Conservation (phyloP, 2,797 vertebrate species). For the Sebastes kiyomatsui region DNA sequence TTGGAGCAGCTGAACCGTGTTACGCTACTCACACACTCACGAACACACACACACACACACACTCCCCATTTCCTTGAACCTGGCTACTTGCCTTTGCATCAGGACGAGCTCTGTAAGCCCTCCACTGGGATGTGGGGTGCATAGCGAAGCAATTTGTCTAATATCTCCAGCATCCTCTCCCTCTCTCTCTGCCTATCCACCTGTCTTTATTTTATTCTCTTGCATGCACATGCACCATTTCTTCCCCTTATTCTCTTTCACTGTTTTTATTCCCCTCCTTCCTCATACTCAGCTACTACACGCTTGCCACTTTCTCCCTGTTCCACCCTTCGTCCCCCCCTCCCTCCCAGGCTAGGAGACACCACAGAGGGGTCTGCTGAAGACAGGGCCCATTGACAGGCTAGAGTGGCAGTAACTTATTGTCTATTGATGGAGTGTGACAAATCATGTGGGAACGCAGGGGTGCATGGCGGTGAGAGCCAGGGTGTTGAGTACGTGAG, state of each 20-base stretch:
- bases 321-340: conserved; percentile 31
- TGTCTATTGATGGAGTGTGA: conserved; percentile 95
- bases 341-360: conserved; percentile 49
- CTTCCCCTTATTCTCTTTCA: conserved; percentile 15
- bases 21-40: conserved; percentile 22
- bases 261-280: conserved; percentile 20
- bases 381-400: conserved; percentile 92
- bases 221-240: conserved; percentile 19
- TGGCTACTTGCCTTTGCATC: conserved; percentile 46
- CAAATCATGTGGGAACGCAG: conserved; percentile 90
- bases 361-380: conserved; percentile 79
- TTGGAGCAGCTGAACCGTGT: conserved; percentile 68
- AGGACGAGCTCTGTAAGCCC: conserved; percentile 41
- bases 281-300: conserved; percentile 35
- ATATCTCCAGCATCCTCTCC: conserved; percentile 40
- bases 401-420: conserved; percentile 95
- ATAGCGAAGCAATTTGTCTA: conserved; percentile 56
- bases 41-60: conserved; percentile 28
- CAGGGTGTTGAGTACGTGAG: conserved; percentile 75
- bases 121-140: conserved; percentile 43
- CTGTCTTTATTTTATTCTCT: conserved; percentile 39
- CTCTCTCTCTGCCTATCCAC: conserved; percentile 18
- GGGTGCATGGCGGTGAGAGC: conserved; percentile 85
- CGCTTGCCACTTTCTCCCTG: conserved; percentile 32
- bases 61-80: conserved; percentile 60